A percentile compares a stretch with the other conserved stretches of the same genome.
Evolutionary conservation across 2,797 vertebrate species (phyloP).

Genomic region (Naso thynnoides): DNA sequence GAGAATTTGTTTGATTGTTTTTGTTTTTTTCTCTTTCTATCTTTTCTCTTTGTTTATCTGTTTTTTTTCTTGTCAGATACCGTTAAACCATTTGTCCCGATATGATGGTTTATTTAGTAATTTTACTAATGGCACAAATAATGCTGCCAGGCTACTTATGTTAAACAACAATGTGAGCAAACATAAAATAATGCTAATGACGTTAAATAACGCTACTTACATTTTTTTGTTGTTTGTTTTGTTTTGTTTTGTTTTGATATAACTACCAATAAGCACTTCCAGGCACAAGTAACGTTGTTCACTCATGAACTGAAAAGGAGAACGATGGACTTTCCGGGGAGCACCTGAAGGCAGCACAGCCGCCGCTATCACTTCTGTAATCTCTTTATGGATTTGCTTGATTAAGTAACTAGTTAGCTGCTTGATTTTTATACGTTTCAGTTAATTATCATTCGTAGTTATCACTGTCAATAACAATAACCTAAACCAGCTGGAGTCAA

Average conservation of each 20-base stretch:
- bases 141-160: neutral
- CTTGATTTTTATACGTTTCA: accelerated
- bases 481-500: constrained; percentile 21
- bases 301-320: neutral
- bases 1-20: no score
- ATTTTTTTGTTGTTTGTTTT: no score
- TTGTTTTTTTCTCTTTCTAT: no score
- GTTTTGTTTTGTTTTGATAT: no score
- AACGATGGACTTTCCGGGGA: constrained; percentile 6
- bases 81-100: no score
- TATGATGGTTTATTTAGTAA: no score
- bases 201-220: no score
- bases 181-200: neutral
- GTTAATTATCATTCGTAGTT: accelerated
- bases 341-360: constrained; percentile 49
- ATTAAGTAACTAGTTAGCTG: neutral
- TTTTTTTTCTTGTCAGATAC: no score
- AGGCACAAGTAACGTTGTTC: neutral
- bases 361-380: constrained; percentile 25
- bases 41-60: no score
- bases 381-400: neutral
- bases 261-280: neutral
- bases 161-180: neutral
- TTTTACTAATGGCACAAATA: neutral
- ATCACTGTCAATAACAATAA: neutral